These are phyloP conservation scores for Albula goreensis DNA, from an alignment of 2,113 vertebrate species.

Conservation along the genomic window DNA sequence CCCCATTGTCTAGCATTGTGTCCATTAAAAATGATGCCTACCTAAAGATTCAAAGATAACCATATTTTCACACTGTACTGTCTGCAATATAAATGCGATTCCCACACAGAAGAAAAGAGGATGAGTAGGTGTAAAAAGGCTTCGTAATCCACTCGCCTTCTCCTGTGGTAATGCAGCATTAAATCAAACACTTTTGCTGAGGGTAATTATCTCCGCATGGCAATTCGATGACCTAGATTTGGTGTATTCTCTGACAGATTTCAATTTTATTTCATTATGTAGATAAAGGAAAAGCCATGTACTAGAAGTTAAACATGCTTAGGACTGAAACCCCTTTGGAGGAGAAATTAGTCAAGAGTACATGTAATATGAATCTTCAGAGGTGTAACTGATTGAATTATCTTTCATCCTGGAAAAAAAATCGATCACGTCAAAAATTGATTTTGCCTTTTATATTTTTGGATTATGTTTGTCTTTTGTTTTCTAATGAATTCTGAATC, in stretches of 20 bases:
- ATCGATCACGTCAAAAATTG: conserved; percentile 35
- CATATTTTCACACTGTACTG: conserved; percentile 9
- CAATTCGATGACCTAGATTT: conserved; percentile 63
- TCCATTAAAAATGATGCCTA: background rate
- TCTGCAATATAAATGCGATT: conserved; percentile 12
- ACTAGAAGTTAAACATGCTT: conserved; percentile 57
- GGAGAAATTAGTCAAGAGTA: conserved; percentile 22
- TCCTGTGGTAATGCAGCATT: conserved; percentile 56
- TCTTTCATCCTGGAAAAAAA: background rate
- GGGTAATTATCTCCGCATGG: conserved; percentile 61
- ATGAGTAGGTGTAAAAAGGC: conserved; percentile 44
- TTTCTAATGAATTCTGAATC: conserved; percentile 22
- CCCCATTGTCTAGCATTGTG: background rate
- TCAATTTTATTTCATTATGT: conserved; percentile 66
- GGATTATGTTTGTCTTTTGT: conserved; percentile 22
- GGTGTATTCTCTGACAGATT: conserved; percentile 54
- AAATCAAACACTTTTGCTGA: conserved; percentile 58
- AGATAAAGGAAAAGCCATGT: conserved; percentile 56
- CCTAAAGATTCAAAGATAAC: background rate
- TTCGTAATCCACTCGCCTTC: conserved; percentile 63
- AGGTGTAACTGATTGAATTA: conserved; percentile 39
- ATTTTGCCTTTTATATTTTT: conserved; percentile 36
- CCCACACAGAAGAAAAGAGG: conserved; percentile 23
- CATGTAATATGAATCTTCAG: conserved; percentile 45
- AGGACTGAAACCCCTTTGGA: conserved; percentile 46